Conservation (phyloP, 2,888 invertebrate species). For the Euspilapteryx auroguttella region DNA sequence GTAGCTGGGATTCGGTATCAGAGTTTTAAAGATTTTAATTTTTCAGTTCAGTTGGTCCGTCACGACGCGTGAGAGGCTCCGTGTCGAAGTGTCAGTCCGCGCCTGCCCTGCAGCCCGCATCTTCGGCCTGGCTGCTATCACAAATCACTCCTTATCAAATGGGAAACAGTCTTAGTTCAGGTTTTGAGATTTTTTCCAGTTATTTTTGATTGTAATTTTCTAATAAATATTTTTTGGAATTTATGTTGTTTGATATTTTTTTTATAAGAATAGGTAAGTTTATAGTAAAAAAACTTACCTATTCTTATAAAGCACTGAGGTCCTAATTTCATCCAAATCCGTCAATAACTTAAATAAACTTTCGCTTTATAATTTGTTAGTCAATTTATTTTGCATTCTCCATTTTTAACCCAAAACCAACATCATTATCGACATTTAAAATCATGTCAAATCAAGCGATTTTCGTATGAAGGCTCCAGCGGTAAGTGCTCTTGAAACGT, state of each 20-base stretch:
- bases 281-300: no score
- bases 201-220: no score
- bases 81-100: conserved; percentile 5
- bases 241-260: no score
- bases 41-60: conserved; percentile 52
- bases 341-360: background rate
- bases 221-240: no score
- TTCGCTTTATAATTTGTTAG: background rate
- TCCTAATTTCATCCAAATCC: background rate
- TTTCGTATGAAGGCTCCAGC: conserved; percentile 38
- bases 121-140: conserved; percentile 4
- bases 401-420: no score
- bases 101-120: background rate
- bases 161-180: no score
- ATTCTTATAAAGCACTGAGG: no score
- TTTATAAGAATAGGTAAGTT: no score
- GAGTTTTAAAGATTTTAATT: no score
- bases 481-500: conserved; percentile 25
- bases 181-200: no score
- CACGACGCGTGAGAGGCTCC: conserved; percentile 41
- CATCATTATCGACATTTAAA: conserved; percentile 53
- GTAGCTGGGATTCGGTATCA: no score
- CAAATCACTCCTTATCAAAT: conserved; percentile 11
- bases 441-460: conserved; percentile 59
- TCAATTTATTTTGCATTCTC: no score